Percentiles rank a stretch among this genome's conserved stretches.
Conservation (phyloP, 2,797 vertebrate genomes). For the Tachyglossus aculeatus region DNA sequence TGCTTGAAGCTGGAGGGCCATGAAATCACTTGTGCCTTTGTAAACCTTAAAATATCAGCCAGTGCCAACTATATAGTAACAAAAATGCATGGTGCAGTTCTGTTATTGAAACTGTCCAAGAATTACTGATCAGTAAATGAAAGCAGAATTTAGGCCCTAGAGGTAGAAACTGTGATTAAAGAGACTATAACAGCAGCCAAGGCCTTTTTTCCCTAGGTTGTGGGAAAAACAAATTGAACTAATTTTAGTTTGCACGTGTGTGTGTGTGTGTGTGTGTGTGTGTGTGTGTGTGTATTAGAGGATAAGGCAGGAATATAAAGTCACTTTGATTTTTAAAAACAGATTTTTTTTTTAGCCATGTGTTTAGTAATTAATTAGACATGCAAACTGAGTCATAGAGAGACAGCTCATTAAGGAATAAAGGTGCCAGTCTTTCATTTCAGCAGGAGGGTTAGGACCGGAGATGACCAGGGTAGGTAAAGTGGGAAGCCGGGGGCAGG, state of each 20-base stretch:
- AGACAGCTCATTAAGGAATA: neutral
- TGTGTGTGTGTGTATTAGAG: no score
- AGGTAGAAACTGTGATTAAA: conserved; percentile 36
- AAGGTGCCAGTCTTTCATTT: no score
- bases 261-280: no score
- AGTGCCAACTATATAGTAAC: neutral
- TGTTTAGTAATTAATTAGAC: neutral
- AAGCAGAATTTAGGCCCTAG: conserved; percentile 15
- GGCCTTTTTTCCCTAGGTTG: neutral
- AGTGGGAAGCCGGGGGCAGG: no score
- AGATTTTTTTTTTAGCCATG: neutral
- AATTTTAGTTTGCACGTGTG: neutral
- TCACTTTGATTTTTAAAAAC: conserved; percentile 4
- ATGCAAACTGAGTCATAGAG: neutral
- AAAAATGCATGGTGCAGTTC: conserved; percentile 9
- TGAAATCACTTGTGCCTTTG: conserved; percentile 1
- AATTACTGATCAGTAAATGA: conserved; percentile 22
- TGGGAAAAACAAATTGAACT: neutral
- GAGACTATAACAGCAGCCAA: conserved; percentile 1
- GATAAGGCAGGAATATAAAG: no score
- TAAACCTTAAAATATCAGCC: neutral
- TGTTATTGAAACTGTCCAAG: conserved; percentile 32
- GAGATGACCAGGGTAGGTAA: no score
- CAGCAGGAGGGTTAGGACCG: no score
- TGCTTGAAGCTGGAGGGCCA: neutral